A percentile compares a stretch with the other conserved stretches of the same genome.
Conservation (phyloP, 2,888 invertebrate genomes). For the Biston stratarius region DNA sequence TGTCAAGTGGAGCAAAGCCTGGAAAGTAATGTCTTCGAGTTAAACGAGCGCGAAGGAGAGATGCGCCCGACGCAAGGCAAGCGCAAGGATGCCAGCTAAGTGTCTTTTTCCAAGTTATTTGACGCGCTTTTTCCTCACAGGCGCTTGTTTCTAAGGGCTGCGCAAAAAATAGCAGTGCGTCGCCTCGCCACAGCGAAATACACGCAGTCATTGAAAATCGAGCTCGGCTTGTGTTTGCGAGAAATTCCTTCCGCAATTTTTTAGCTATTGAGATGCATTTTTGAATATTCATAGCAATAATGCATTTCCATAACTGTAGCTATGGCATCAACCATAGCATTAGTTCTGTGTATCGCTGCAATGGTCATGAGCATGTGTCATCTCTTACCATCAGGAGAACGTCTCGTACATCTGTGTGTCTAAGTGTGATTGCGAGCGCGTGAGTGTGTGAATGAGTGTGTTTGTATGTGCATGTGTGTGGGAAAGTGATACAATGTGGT, state of each 20-base stretch:
- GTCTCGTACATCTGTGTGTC: too few species aligned
- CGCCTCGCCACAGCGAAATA: conserved; percentile 21
- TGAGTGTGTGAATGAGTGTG: too few species aligned
- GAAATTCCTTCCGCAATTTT: background rate
- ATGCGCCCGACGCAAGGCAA: conserved; percentile 58
- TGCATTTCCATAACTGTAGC: background rate
- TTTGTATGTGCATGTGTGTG: too few species aligned
- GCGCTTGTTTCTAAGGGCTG: conserved; percentile 52
- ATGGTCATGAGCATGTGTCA: too few species aligned
- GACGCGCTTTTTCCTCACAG: conserved; percentile 59
- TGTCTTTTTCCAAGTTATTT: conserved; percentile 79
- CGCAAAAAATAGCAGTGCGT: conserved; percentile 59
- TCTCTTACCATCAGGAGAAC: too few species aligned
- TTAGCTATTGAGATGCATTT: background rate
- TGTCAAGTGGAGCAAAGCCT: conserved; percentile 59
- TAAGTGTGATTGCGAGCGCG: too few species aligned
- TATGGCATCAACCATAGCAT: background rate
- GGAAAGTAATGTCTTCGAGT: conserved; percentile 72
- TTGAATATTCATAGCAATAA: background rate
- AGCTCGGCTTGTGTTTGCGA: background rate
- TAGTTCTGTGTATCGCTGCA: background rate
- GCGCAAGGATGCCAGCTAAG: conserved; percentile 71
- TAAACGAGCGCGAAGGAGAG: conserved; percentile 69
- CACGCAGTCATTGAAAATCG: conserved; percentile 1
- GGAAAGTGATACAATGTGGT: too few species aligned